A percentile compares a stretch with the other conserved stretches of the same genome.
Evolutionary conservation across 2,888 invertebrate species (phyloP).

Genomic region (Eupithecia tripunctaria): DNA sequence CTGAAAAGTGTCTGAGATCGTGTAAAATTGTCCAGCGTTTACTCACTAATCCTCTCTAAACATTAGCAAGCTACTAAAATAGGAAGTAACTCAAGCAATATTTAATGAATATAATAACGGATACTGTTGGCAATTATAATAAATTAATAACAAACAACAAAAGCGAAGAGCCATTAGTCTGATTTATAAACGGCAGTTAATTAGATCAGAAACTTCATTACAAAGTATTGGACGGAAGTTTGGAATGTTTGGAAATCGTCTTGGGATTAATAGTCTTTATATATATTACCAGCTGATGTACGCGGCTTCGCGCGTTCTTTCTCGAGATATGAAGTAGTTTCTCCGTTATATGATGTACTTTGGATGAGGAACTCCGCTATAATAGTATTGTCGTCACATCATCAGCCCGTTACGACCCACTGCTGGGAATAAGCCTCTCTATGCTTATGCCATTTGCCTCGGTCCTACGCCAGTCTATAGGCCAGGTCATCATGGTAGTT

Average conservation of each 20-base stretch:
- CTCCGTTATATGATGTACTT: too few species aligned
- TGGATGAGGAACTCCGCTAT: too few species aligned
- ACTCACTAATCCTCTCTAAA: not conserved
- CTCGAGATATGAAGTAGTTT: not conserved
- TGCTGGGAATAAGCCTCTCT: too few species aligned
- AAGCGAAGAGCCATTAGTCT: slow-evolving; percentile 21
- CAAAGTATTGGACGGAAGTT: slow-evolving; percentile 13
- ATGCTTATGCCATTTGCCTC: too few species aligned
- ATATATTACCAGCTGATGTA: not conserved
- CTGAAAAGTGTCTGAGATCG: too few species aligned
- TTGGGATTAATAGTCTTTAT: not conserved
- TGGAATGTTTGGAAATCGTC: not conserved
- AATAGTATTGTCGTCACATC: too few species aligned
- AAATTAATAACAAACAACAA: slow-evolving; percentile 23
- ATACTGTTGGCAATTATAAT: slow-evolving; percentile 18
- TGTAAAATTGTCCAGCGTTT: not conserved
- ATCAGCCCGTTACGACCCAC: too few species aligned
- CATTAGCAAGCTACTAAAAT: not conserved
- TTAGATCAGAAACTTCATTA: slow-evolving; percentile 24
- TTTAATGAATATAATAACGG: slow-evolving; percentile 13
- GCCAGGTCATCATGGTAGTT: too few species aligned
- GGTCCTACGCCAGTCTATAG: too few species aligned
- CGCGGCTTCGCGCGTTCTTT: not conserved
- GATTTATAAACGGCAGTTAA: slow-evolving; percentile 23
- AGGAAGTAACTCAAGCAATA: not conserved